phyloP scores from a whole-genome alignment of 2,797 vertebrate species.

The Eospalax fontanierii region DNA sequence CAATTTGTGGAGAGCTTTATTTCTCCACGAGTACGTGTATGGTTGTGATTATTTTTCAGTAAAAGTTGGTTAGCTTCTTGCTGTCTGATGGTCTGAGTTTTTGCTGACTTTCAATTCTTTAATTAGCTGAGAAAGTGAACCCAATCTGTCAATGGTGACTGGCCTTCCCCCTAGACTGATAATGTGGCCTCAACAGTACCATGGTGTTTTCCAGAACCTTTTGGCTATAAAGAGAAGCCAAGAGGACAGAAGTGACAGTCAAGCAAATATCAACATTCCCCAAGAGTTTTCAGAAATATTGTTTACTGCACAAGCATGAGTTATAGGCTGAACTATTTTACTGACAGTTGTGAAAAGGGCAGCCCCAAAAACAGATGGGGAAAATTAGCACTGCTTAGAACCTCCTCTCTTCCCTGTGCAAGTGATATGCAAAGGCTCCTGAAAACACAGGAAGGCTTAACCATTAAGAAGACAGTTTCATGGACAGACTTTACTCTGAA shows the following conservation, averaged over 20 bases:
- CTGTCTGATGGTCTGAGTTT: too few relatives aligned
- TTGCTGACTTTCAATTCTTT: too few relatives aligned
- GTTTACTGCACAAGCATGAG: background rate
- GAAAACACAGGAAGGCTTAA: background rate
- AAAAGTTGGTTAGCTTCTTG: too few relatives aligned
- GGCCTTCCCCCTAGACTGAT: too few relatives aligned
- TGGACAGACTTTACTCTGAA: background rate
- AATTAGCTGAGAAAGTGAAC: too few relatives aligned
- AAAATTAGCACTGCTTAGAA: background rate
- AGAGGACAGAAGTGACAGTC: background rate
- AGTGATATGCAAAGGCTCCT: background rate
- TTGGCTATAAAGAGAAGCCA: background rate
- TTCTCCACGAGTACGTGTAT: too few relatives aligned
- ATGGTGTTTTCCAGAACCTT: background rate
- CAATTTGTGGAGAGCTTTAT: too few relatives aligned
- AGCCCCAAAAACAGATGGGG: background rate
- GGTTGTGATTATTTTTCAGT: too few relatives aligned
- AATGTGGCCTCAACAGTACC: too few relatives aligned
- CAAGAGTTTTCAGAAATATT: background rate
- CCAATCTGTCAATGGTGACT: too few relatives aligned
- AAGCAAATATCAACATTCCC: background rate
- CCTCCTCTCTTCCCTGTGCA: background rate
- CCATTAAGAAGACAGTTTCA: background rate
- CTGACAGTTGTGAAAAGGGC: background rate
- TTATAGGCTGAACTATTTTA: background rate